Percentiles rank a stretch among this genome's conserved stretches.
Conservation (phyloP, 2,797 vertebrate genomes). For the Nyctibius grandis region DNA sequence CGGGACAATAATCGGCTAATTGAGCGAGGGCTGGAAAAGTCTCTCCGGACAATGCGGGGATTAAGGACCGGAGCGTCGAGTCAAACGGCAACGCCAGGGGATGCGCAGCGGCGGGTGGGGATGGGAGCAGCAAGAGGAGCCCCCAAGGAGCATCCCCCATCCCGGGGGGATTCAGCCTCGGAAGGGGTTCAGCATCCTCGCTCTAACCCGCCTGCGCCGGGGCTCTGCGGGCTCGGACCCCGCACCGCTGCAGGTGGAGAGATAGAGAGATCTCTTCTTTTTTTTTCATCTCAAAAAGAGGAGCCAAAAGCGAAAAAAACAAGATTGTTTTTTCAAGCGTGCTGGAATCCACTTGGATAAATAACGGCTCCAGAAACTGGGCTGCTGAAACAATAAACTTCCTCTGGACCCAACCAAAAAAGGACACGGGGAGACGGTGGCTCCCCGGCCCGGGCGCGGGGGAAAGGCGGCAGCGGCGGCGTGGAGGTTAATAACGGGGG, state of each 20-base stretch:
- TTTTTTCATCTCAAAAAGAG: constrained; percentile 31
- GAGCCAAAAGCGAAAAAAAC: constrained; percentile 27
- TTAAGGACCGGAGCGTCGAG: neutral
- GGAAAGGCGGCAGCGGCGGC: neutral
- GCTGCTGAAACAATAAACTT: constrained; percentile 72
- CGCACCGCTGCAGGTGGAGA: neutral
- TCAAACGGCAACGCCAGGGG: neutral
- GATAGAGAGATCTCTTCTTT: neutral
- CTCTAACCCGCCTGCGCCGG: accelerated
- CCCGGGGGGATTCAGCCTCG: neutral
- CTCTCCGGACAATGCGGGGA: neutral
- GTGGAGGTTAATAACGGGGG: neutral
- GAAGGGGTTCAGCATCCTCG: neutral
- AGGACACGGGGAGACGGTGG: constrained; percentile 17
- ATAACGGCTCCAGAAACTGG: constrained; percentile 64
- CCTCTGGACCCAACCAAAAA: constrained; percentile 59
- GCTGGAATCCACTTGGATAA: constrained; percentile 70
- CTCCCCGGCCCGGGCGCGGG: neutral
- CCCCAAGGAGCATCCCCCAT: neutral
- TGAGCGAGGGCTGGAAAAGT: constrained; percentile 28
- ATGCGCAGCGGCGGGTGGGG: neutral
- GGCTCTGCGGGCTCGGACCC: neutral
- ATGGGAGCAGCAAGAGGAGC: neutral
- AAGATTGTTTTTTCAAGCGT: constrained; percentile 65
- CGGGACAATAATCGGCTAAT: neutral